These are phyloP conservation scores for Microctenopoma lineatum DNA, from an alignment of 2,797 vertebrate genomes.

Conservation along the genomic window DNA sequence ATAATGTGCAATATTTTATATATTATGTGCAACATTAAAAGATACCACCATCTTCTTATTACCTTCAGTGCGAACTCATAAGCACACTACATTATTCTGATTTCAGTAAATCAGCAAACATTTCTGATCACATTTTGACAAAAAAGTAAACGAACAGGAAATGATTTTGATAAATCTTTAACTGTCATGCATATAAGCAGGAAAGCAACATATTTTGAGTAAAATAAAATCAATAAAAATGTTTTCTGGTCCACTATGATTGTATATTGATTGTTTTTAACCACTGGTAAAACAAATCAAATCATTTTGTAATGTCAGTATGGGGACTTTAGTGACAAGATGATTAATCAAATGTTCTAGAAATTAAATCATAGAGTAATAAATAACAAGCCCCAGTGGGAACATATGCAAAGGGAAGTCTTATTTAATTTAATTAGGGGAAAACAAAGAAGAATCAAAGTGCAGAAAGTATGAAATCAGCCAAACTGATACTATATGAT, in stretches of 20 bases:
- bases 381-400: too few species aligned
- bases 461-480: neutral
- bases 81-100: too few species aligned
- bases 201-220: neutral
- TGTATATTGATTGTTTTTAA: neutral
- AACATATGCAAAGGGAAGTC: too few species aligned
- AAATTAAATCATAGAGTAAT: neutral
- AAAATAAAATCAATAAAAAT: neutral
- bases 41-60: too few species aligned
- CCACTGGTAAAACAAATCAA: neutral
- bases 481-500: constrained; percentile 13
- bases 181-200: neutral
- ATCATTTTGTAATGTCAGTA: neutral
- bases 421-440: too few species aligned
- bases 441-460: too few species aligned
- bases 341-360: neutral
- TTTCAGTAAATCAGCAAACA: too few species aligned
- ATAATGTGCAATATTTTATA: too few species aligned
- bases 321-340: neutral
- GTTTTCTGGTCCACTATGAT: neutral
- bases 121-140: too few species aligned
- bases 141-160: neutral
- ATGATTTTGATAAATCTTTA: neutral
- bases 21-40: too few species aligned
- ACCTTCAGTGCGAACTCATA: too few species aligned